Base-by-base conservation (phyloP, 2,113 vertebrate species). In the Ancistrus triradiatus region DNA sequence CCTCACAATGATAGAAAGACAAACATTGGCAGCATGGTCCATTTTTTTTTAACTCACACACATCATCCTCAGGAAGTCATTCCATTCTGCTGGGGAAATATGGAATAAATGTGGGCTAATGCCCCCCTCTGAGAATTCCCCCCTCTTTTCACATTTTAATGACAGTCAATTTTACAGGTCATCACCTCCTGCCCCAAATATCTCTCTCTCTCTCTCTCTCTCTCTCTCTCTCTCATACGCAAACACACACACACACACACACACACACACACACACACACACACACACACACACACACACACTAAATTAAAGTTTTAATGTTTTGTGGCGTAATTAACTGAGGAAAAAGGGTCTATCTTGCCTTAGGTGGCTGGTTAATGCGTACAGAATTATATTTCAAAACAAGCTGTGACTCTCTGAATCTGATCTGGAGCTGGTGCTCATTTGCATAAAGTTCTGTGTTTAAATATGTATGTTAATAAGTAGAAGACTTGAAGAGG, bases 391-490 rank as follows among this genome's bases (percentile, higher is more conserved):
- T 73, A 80, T 76, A 75, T 82, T 81, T 79, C 70, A 73, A 43
- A 76, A 38, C 66, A 79, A 83, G 79, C 80, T 79, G 78, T 51
- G 44, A n/a, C n/a, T n/a, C n/a, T n/a, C n/a, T n/a, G n/a, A n/a
- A n/a, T n/a, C n/a, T n/a, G n/a, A n/a, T n/a, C n/a, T 77, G 53
- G 69, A 77, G 72, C 74, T 64, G 47, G 61, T 7, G 48, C 15
- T 40, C 27, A 84, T 83, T 84, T 80, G 67, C 81, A 81, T 86
- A 81, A 83, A 81, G 74, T 82, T 80, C n/a, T n/a, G n/a, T n/a
- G n/a, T n/a, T n/a, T 72, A 81, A 84, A 83, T 76, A 83, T 83
- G 79, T 79, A 83, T 81, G 83, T 82, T 81, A 79, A 83, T 83
- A 76, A 80, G 75, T 61, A 70, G n/a, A 57, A 48, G 72, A 4